Evolutionary conservation across 2,797 vertebrate species (phyloP), one percentile per base, ranked within the genome.

Genomic region (Naso thynnoides): DNA sequence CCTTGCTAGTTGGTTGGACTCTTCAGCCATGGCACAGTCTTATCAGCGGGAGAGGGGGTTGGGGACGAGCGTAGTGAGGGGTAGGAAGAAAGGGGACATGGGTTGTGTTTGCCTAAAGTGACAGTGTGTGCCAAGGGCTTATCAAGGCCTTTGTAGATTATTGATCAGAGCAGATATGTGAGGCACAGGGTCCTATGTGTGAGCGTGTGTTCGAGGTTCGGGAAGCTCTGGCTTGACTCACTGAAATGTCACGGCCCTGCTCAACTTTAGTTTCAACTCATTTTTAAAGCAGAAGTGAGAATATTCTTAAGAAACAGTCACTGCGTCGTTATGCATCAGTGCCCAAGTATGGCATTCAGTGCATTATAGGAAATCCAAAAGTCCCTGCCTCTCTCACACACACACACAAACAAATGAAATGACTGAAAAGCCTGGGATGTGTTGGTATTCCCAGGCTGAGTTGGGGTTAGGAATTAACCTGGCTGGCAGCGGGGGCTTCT

Each of bases 51-150:
- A 53, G 70, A 56, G 74, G 70, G 71, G 82, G 75, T 21, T 68
- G 63, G 59, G 87, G 64, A 71, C 68, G 55, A 81, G 86, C 47
- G 16, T 54, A 63, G 42, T 9, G 65, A 85, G 79, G 82, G 84
- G 76, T 74, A 87, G 84, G 79, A 94, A 92, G 86, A 95, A 94
- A 94, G 94, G 79, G 96, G 96, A 96, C 91, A 95, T 95, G 95
- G 96, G 95, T 96, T 96, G 95, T 97, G 95, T 98, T 98, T 97
- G 95, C 95, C 95, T 93, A 97, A 91, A 96, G 95, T 96, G 95
- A 94, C 95, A 95, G 94, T 94, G 95, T 81, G 72, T 93, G 93
- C 95, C 95, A 95, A 91, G 84, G 76, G 95, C 95, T 98, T 97
- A 97, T 97, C 96, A 95, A 95, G 95, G 94, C 94, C 96, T 96